phyloP scores from a whole-genome alignment of 2,113 vertebrate species.

The Pimephales promelas region DNA sequence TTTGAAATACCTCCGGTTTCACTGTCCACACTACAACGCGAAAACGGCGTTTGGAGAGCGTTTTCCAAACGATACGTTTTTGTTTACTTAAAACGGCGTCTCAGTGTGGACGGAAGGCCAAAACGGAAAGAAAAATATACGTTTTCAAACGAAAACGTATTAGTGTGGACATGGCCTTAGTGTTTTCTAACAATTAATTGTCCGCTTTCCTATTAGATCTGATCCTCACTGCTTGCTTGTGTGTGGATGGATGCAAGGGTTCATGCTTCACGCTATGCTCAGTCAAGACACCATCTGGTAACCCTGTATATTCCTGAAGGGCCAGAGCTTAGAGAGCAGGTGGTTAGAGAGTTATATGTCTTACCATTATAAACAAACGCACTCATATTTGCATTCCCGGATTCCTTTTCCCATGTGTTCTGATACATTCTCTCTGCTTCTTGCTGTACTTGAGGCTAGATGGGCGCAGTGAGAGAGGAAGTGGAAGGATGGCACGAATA shows the following conservation, averaged over 20 bases:
- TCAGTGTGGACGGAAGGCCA: too few relatives aligned
- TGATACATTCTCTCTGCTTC: slow-evolving; percentile 3
- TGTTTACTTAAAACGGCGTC: too few relatives aligned
- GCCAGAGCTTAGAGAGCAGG: slow-evolving; percentile 29
- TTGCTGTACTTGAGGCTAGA: slow-evolving; percentile 9
- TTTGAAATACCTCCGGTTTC: too few relatives aligned
- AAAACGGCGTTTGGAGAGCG: too few relatives aligned
- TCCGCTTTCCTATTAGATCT: not conserved
- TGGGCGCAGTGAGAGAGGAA: not conserved
- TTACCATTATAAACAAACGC: not conserved
- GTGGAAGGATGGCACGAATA: not conserved
- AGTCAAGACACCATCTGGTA: slow-evolving; percentile 51
- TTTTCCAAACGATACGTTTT: too few relatives aligned
- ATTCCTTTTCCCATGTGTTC: not conserved
- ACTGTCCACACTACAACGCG: too few relatives aligned
- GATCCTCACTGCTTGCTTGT: not conserved
- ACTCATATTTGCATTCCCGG: not conserved
- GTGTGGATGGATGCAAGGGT: slow-evolving; percentile 43
- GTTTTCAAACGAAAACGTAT: too few relatives aligned
- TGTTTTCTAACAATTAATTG: not conserved
- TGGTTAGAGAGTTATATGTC: slow-evolving; percentile 22
- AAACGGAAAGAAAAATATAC: too few relatives aligned
- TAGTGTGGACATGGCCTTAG: too few relatives aligned
- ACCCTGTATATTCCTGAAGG: slow-evolving; percentile 20
- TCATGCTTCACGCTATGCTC: slow-evolving; percentile 44